Base-by-base conservation (phyloP, 2,888 invertebrate species). In the Hypomecis punctinalis region DNA sequence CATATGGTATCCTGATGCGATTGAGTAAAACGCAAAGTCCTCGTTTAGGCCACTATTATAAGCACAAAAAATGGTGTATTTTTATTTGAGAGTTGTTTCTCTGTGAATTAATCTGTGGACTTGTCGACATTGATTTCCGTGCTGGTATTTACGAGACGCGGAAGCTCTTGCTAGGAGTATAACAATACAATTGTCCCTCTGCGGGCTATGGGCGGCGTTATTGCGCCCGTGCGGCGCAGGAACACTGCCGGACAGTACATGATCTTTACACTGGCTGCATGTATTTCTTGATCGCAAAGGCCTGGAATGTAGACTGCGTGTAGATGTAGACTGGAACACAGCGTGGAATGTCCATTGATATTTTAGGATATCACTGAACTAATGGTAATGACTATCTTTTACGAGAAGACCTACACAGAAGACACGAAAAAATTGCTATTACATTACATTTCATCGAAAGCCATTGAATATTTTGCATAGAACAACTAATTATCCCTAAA, bases 111-210 rank as follows among this genome's bases (percentile, higher is more conserved):
- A 7, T 49, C 36, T 37, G 36, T 23, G 9, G 45, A 7, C 11
- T 6, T 40, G 70, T 63, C 68, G 55, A 71, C 75, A 78, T 75
- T 76, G 77, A 77, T 77, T 72, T 73, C 74, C 71, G 68, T 62
- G 69, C 52, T 57, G 49, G 62, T 73, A 74, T 75, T 75, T 74
- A 71, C 68, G 74, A 73, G 71, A 61, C 52, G 66, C 72, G 72
- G 70, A 76, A 70, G 68, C 73, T 66, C 66, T 72, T 69, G 70
- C 11, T 33, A 46, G 49, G 48, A 43, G 58, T 64, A 66, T 69
- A 77, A 77, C 78, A 79, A 78, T 75, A 75, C 76, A 76, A 74
- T 71, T 68, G 73, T 71, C 64, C 62, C 66, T 64, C 76, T 67
- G 70, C 62, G 63, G 62, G 43, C 65, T 65, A 61, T 61, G 62